These are phyloP conservation scores for Anguilla pacifica DNA, from an alignment of 2,797 vertebrate species.

Conservation along the genomic window DNA sequence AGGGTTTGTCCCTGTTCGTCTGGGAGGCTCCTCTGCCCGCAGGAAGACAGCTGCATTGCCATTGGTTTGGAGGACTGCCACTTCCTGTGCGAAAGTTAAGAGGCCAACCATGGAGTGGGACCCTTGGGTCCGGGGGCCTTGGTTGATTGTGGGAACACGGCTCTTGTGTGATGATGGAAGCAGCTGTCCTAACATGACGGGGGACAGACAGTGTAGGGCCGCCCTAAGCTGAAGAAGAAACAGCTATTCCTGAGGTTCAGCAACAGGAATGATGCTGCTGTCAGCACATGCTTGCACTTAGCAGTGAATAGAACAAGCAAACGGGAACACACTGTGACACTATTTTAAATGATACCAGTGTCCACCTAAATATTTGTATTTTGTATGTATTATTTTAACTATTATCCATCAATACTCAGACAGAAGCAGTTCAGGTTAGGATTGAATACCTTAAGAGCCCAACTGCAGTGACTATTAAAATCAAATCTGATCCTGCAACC, in stretches of 20 bases:
- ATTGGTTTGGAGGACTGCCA: neutral
- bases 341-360: neutral
- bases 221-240: neutral
- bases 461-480: neutral
- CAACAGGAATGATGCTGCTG: neutral
- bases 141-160: neutral
- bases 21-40: neutral
- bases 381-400: neutral
- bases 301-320: neutral
- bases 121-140: neutral
- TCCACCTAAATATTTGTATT: neutral
- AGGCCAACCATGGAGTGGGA: neutral
- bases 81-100: neutral
- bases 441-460: neutral
- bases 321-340: neutral
- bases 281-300: neutral
- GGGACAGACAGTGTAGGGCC: constrained; percentile 8
- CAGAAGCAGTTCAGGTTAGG: neutral
- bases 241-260: neutral
- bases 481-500: neutral
- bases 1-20: neutral
- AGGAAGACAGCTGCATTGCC: constrained; percentile 12
- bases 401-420: neutral
- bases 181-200: constrained; percentile 6
- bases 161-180: constrained; percentile 13